Evolutionary conservation across 1,140 invertebrate species (phyloP).

Genomic region (Hycleus cichorii): DNA sequence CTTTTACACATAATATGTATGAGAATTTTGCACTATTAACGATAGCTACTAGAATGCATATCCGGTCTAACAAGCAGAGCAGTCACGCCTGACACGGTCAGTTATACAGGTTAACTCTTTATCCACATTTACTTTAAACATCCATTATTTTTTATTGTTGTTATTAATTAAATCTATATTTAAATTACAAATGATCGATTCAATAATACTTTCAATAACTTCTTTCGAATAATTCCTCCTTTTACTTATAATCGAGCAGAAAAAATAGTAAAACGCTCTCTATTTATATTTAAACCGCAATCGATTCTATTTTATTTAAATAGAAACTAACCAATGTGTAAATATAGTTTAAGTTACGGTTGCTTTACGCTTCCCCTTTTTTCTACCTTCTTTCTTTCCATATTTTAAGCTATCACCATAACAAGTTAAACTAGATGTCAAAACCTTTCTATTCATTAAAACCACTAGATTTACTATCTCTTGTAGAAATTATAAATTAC

Average conservation of each 20-base stretch:
- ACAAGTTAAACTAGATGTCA: too few species aligned
- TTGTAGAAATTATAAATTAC: too few species aligned
- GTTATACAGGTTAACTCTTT: constrained; percentile 33
- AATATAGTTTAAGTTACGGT: constrained; percentile 1
- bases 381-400: too few species aligned
- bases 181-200: neutral
- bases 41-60: constrained; percentile 31
- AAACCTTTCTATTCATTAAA: too few species aligned
- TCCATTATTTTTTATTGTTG: constrained; percentile 4
- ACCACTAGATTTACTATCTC: too few species aligned
- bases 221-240: constrained; percentile 3
- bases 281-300: constrained; percentile 2
- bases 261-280: constrained; percentile 1
- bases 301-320: neutral
- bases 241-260: constrained; percentile 1
- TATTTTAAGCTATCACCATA: too few species aligned
- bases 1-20: too few species aligned
- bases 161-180: neutral
- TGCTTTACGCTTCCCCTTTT: neutral
- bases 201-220: constrained; percentile 5
- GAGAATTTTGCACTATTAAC: neutral
- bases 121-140: constrained; percentile 16
- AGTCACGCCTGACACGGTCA: constrained; percentile 37
- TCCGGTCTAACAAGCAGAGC: constrained; percentile 36
- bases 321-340: constrained; percentile 2